Evolutionary conservation across 2,888 invertebrate genomes (phyloP).

Genomic region (Cacoxenus indagator): DNA sequence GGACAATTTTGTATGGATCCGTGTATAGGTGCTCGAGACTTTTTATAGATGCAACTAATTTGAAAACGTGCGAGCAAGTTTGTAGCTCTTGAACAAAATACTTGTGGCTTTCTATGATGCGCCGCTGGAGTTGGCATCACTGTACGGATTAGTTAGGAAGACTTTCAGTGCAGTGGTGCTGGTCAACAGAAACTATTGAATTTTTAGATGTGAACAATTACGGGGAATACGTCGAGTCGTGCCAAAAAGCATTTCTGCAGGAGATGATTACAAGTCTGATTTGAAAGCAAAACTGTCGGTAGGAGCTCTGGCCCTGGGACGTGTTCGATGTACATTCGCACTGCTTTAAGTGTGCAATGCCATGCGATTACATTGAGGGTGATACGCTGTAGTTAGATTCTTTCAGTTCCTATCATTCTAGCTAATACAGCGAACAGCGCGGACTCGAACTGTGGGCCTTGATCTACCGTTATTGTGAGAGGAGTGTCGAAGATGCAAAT

Average conservation of each 20-base stretch:
- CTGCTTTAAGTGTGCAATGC: background rate
- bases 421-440: background rate
- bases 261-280: background rate
- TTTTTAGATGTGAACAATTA: too few species aligned
- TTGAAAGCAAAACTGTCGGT: background rate
- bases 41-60: background rate
- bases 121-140: background rate
- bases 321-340: background rate
- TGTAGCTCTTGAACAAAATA: background rate
- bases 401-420: background rate
- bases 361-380: background rate
- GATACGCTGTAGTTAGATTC: background rate
- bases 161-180: background rate
- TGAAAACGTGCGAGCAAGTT: background rate
- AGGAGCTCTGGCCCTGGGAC: background rate
- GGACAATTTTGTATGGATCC: background rate
- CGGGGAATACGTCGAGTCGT: too few species aligned
- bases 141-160: background rate
- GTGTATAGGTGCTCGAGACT: background rate
- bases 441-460: background rate
- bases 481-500: too few species aligned
- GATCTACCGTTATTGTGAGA: background rate
- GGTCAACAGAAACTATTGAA: background rate
- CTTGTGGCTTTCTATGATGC: too few species aligned
- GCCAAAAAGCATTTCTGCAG: background rate